A percentile compares a stretch with the other conserved stretches of the same genome.
phyloP scores from a whole-genome alignment of 2,797 vertebrate species.

The Cichlasoma orientale region DNA sequence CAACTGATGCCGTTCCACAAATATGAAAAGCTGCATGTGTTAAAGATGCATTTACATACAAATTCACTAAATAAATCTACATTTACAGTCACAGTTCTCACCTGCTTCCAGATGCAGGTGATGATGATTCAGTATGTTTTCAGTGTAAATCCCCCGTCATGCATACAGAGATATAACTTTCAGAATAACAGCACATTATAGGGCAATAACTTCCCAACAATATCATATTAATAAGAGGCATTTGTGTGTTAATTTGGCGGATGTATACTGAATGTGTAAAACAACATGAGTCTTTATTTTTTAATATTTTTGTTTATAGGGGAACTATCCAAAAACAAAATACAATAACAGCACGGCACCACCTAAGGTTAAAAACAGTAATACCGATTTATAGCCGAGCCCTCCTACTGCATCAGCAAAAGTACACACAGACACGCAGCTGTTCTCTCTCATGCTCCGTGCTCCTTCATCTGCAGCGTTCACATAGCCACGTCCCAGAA shows the following conservation, averaged over 20 bases:
- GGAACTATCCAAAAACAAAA: not conserved
- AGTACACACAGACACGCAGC: constrained; percentile 44
- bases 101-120: not conserved
- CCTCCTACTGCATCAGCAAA: not conserved
- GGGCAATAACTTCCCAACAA: not conserved
- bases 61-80: not conserved
- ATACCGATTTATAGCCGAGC: not conserved
- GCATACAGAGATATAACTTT: not conserved
- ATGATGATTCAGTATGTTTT: not conserved
- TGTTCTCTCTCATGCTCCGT: constrained; percentile 61
- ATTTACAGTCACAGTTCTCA: not conserved
- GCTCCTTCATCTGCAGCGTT: constrained; percentile 57
- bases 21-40: not conserved
- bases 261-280: not conserved
- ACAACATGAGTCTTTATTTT: not conserved
- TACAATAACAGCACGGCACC: not conserved
- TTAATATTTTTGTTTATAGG: not conserved
- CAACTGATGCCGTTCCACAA: not conserved
- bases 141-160: not conserved
- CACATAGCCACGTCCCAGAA: constrained; percentile 61
- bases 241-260: too few species aligned
- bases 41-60: not conserved
- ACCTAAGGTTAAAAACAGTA: not conserved
- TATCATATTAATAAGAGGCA: not conserved
- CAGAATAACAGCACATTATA: not conserved